Evolutionary conservation across 1,140 invertebrate genomes (phyloP), one percentile per base, ranked within the genome.

Genomic region (Batillaria attramentaria): DNA sequence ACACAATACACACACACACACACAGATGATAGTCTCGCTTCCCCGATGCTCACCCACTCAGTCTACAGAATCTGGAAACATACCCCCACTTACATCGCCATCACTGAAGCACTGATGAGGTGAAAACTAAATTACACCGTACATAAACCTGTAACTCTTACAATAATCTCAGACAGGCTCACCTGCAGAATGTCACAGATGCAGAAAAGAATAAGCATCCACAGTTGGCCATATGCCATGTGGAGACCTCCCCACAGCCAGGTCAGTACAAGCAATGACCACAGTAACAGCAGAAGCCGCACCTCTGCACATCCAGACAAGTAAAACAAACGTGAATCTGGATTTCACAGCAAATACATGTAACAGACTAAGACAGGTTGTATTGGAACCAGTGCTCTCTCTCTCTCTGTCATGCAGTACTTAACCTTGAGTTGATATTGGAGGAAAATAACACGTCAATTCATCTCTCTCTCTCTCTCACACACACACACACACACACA

Each of bases 171-270:
- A 50, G n/a, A n/a, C 28, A 37, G 16, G 78, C 77, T 77, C 72
- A 90, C 89, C 86, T 84, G 83, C 39, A 87, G 50, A 10, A 87
- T 83, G 77, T 86, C 84, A 74, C 84, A 89, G 24, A 89, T 85
- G 77, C 85, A 87, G 81, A 88, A 89, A 20, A 89, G 73, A 39
- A 89, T 77, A 33, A 90, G 79, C 88, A 89, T 87, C 89, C 88
- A 90, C 43, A 88, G 80, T 31, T 88, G 85, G 20, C 86, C 84
- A 70, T 87, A 89, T 33, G 85, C 88, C 81, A 90, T 83, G 79
- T 90, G 89, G 24, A 90, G 83, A n/a, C 87, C 88, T 60, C 84
- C 88, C 86, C 87, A 89, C 60, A 89, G 70, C 84, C 86, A 88
- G 35, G 86, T 86, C 18, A 88, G 37, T 6, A 84, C 75, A 10